Evolutionary conservation across 1,140 invertebrate genomes (phyloP).

Genomic region (Gyrodactylus bullatarudis): DNA sequence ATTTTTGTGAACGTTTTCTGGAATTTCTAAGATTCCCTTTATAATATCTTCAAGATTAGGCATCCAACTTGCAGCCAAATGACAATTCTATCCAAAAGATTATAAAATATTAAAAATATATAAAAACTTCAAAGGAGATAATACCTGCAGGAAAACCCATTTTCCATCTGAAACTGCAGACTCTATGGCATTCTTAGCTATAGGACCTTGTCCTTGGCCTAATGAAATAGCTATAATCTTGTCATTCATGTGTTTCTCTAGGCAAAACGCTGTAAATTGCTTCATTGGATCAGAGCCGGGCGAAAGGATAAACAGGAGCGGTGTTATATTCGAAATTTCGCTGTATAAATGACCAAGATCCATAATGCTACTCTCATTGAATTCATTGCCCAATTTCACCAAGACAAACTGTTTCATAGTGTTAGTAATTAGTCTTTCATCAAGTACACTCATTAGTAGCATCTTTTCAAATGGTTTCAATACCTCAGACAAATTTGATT

Average conservation of each 20-base stretch:
- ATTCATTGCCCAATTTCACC: constrained; percentile 34
- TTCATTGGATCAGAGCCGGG: constrained; percentile 22
- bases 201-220: constrained; percentile 22
- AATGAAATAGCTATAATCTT: constrained; percentile 22
- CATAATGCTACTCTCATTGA: constrained; percentile 37
- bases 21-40: constrained; percentile 16
- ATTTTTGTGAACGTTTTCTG: constrained; percentile 16
- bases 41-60: constrained; percentile 17
- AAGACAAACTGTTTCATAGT: constrained; percentile 41
- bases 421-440: constrained; percentile 28
- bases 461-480: constrained; percentile 20
- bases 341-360: constrained; percentile 33
- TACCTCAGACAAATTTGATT: constrained; percentile 10
- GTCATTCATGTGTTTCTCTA: constrained; percentile 17
- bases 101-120: too few relatives aligned
- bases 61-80: constrained; percentile 22
- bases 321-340: constrained; percentile 17
- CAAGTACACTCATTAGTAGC: constrained; percentile 18
- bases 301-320: constrained; percentile 20
- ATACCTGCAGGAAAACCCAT: constrained; percentile 22
- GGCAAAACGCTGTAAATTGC: constrained; percentile 35
- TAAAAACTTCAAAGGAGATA: too few relatives aligned
- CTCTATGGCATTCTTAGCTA: constrained; percentile 19
- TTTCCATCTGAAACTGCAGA: constrained; percentile 17
- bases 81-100: too few relatives aligned